These are phyloP conservation scores for Fragum fragum DNA, from an alignment of 2,888 invertebrate species.

Conservation along the genomic window DNA sequence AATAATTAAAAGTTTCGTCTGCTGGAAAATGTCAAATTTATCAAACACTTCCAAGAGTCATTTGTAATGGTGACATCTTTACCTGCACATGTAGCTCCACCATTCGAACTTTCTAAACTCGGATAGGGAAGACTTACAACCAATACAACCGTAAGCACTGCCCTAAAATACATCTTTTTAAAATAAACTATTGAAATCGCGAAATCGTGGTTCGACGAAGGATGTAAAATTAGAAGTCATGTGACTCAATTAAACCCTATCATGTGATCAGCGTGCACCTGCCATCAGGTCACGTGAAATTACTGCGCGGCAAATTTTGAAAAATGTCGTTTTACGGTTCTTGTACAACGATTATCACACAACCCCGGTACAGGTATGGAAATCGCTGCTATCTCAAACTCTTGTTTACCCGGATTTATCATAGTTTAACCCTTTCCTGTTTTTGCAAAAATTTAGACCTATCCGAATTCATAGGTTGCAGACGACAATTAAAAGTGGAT, in stretches of 20 bases:
- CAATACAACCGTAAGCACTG: not conserved
- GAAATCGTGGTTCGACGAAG: not conserved
- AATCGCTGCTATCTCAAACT: too few species aligned
- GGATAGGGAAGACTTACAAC: not conserved
- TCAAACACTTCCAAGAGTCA: too few species aligned
- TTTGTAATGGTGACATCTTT: not conserved
- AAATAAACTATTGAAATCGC: not conserved
- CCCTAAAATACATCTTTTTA: not conserved
- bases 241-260: not conserved
- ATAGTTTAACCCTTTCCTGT: too few species aligned
- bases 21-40: too few species aligned
- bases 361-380: too few species aligned
- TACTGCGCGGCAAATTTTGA: not conserved
- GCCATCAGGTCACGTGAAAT: not conserved
- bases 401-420: too few species aligned
- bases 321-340: too few species aligned
- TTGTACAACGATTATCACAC: too few species aligned
- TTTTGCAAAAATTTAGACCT: too few species aligned
- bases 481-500: too few species aligned
- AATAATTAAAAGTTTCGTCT: not conserved
- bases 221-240: not conserved
- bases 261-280: not conserved
- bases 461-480: too few species aligned
- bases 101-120: not conserved
- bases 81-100: not conserved